Percentiles rank a stretch among this genome's conserved stretches.
Evolutionary conservation across 1,140 invertebrate genomes (phyloP).

Genomic region (Solenopsis invicta): DNA sequence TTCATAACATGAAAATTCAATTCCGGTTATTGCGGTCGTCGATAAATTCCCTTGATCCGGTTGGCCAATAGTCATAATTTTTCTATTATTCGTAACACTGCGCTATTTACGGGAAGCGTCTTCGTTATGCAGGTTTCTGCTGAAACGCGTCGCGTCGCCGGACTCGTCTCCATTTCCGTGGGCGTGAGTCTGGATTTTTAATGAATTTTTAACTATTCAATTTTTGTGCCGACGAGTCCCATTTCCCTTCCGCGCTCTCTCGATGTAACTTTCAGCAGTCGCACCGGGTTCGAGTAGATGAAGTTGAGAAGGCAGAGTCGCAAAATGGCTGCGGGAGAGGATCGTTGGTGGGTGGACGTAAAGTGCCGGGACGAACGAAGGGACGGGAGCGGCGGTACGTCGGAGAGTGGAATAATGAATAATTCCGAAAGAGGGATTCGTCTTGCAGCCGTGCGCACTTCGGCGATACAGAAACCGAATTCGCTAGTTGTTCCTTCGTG

Average conservation of each 20-base stretch:
- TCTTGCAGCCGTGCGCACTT: slow-evolving; percentile 73
- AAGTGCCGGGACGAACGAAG: slow-evolving; percentile 42
- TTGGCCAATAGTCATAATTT: slow-evolving; percentile 30
- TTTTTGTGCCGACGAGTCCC: slow-evolving; percentile 63
- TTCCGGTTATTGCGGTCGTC: slow-evolving; percentile 1
- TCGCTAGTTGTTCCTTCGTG: slow-evolving; percentile 19
- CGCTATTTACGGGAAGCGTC: slow-evolving; percentile 40
- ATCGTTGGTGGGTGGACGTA: slow-evolving; percentile 67
- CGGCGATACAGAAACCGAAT: slow-evolving; percentile 73
- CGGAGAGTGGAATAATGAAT: slow-evolving; percentile 81
- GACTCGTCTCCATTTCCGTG: slow-evolving; percentile 30
- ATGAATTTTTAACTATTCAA: slow-evolving; percentile 78
- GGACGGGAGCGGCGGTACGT: slow-evolving; percentile 6
- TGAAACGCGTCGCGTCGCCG: background rate
- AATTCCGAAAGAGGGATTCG: slow-evolving; percentile 82
- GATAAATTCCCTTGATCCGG: background rate
- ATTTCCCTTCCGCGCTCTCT: slow-evolving; percentile 14
- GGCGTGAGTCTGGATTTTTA: slow-evolving; percentile 63
- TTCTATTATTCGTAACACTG: slow-evolving; percentile 22
- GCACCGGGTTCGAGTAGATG: slow-evolving; percentile 58
- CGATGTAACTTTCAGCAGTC: slow-evolving; percentile 74
- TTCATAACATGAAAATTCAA: slow-evolving; percentile 14
- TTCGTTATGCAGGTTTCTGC: slow-evolving; percentile 5
- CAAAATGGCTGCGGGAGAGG: slow-evolving; percentile 70
- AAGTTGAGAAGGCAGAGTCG: slow-evolving; percentile 79